Conservation (phyloP, 2,113 vertebrate genomes). For the Argyrosomus japonicus region DNA sequence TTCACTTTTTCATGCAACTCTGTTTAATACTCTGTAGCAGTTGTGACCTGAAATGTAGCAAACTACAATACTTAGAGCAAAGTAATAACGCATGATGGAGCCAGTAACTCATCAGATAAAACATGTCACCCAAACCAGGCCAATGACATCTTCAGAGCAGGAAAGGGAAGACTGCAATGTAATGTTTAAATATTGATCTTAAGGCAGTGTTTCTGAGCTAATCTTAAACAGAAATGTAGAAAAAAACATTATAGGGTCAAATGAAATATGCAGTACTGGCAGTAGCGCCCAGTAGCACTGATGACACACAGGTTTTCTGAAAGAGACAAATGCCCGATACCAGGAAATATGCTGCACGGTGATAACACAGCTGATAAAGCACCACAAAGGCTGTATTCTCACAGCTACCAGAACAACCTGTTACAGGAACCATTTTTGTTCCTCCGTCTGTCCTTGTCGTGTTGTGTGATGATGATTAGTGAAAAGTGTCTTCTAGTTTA, state of each 20-base stretch:
- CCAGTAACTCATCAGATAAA: background rate
- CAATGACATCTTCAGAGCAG: background rate
- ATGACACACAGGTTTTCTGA: conserved; percentile 37
- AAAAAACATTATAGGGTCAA: background rate
- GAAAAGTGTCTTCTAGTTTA: background rate
- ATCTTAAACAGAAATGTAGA: background rate
- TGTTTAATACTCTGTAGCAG: too few relatives aligned
- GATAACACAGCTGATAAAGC: conserved; percentile 56
- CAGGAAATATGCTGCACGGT: conserved; percentile 40
- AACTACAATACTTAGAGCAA: background rate
- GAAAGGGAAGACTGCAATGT: background rate
- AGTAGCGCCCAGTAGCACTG: background rate
- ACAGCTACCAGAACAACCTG: background rate
- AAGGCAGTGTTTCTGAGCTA: background rate
- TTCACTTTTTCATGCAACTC: too few relatives aligned
- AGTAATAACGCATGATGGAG: conserved; percentile 2
- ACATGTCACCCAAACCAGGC: background rate
- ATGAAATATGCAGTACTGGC: background rate
- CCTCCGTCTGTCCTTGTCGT: conserved; percentile 19
- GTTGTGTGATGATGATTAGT: background rate
- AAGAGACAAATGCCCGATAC: background rate
- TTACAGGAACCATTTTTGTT: conserved; percentile 29
- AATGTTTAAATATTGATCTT: background rate
- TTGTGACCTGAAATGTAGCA: background rate
- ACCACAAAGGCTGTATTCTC: conserved; percentile 44